Percentiles rank a stretch among this genome's conserved stretches.
phyloP scores from a whole-genome alignment of 2,797 vertebrate genomes.

The Rhinatrema bivittatum region DNA sequence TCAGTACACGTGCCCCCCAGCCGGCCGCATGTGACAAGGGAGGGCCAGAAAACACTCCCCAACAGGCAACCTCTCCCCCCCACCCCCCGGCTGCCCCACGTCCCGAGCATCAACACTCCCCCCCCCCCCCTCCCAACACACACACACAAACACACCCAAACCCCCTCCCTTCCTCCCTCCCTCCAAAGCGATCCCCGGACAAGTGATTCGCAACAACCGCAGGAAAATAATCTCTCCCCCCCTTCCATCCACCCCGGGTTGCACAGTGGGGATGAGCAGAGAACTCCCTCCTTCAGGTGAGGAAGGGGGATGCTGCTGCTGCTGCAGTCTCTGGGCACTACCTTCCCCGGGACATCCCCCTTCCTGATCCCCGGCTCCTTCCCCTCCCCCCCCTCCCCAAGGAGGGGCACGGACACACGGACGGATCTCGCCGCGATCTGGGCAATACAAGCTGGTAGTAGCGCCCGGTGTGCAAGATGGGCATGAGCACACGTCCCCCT shows the following conservation, averaged over 20 bases:
- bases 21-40: too few species aligned
- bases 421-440: conserved; percentile 22
- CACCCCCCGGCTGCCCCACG: conserved; percentile 8
- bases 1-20: too few species aligned
- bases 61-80: not conserved
- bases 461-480: too few species aligned
- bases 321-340: too few species aligned
- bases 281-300: too few species aligned
- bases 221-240: not conserved
- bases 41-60: not conserved
- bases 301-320: too few species aligned
- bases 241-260: too few species aligned
- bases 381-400: not conserved
- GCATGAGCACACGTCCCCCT: too few species aligned
- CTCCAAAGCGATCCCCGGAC: conserved; percentile 7
- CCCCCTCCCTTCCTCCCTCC: conserved; percentile 30
- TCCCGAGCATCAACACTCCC: conserved; percentile 26
- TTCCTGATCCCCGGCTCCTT: not conserved
- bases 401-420: conserved; percentile 14
- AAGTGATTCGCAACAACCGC: not conserved
- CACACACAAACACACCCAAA: too few species aligned
- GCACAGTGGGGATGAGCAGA: too few species aligned
- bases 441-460: too few species aligned
- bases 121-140: conserved; percentile 31
- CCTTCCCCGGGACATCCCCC: too few species aligned